A percentile compares a stretch with the other conserved stretches of the same genome.
These are phyloP conservation scores for Oscheius sp. DNA, from an alignment of 1,140 invertebrate genomes.

Conservation along the genomic window DNA sequence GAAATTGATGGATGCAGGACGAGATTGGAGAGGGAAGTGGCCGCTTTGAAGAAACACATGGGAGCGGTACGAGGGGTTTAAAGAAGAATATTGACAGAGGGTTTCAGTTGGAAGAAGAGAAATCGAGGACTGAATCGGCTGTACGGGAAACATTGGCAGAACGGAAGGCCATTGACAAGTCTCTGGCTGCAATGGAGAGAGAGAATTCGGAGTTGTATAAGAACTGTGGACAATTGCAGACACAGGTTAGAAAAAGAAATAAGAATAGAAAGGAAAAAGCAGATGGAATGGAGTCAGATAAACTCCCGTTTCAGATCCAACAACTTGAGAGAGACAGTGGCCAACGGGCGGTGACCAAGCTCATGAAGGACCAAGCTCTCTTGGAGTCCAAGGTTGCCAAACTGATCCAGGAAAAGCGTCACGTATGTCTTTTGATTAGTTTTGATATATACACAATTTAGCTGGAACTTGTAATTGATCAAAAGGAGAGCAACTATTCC, in stretches of 20 bases:
- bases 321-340: slow-evolving; percentile 27
- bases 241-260: slow-evolving; percentile 21
- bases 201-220: slow-evolving; percentile 37
- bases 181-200: slow-evolving; percentile 36
- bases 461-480: slow-evolving; percentile 28
- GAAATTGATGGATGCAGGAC: slow-evolving; percentile 25
- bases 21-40: slow-evolving; percentile 31
- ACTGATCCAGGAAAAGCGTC: slow-evolving; percentile 7
- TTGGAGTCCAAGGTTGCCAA: background rate
- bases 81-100: background rate
- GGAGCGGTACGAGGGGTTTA: slow-evolving; percentile 22
- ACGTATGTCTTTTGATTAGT: background rate
- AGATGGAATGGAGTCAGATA: background rate
- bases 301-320: slow-evolving; percentile 17
- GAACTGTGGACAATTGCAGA: slow-evolving; percentile 33
- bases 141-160: slow-evolving; percentile 31
- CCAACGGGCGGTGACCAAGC: slow-evolving; percentile 21
- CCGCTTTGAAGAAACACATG: slow-evolving; percentile 31
- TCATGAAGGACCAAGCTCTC: slow-evolving; percentile 21
- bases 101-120: slow-evolving; percentile 41
- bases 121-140: slow-evolving; percentile 26
- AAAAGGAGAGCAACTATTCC: slow-evolving; percentile 23
- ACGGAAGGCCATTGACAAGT: slow-evolving; percentile 35
- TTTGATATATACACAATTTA: background rate
- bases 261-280: background rate